Evolutionary conservation across 2,888 invertebrate species (phyloP).

Genomic region (Oxyteleia sp.): DNA sequence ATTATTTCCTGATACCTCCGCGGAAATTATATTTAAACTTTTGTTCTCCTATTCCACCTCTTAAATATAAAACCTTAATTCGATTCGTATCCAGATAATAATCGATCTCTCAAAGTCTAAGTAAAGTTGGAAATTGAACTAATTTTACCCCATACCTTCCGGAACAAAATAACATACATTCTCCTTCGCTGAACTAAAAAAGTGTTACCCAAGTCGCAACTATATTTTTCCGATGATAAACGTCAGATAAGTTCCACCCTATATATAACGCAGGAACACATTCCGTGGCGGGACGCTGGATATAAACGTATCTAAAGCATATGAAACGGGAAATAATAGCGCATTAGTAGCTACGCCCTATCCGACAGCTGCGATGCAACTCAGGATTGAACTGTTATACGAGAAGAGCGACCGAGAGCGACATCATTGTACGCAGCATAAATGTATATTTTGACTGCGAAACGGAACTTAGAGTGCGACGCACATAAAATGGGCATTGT

Average conservation of each 20-base stretch:
- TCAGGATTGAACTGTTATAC: constrained; percentile 85
- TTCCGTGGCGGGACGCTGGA: constrained; percentile 59
- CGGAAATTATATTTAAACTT: no score
- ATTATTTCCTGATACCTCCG: no score
- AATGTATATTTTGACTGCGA: constrained; percentile 51
- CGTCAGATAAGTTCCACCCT: neutral
- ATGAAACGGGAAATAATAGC: constrained; percentile 82
- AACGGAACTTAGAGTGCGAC: constrained; percentile 67
- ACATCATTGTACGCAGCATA: constrained; percentile 47
- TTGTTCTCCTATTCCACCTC: no score
- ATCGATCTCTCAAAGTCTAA: no score
- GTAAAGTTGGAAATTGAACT: no score
- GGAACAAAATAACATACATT: no score
- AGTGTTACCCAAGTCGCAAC: neutral
- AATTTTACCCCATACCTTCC: no score
- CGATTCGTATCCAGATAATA: no score
- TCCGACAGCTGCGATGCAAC: constrained; percentile 83
- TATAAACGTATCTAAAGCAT: constrained; percentile 60
- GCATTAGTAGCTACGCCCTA: constrained; percentile 80
- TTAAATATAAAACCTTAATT: no score
- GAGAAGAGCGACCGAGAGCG: constrained; percentile 76
- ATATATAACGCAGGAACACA: constrained; percentile 1
- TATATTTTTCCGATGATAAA: neutral
- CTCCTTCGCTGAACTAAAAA: no score
- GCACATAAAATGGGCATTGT: constrained; percentile 75